A percentile compares a stretch with the other conserved stretches of the same genome.
These are phyloP conservation scores for Acanthosepion esculentum DNA, from an alignment of 2,888 invertebrate species.

Conservation along the genomic window DNA sequence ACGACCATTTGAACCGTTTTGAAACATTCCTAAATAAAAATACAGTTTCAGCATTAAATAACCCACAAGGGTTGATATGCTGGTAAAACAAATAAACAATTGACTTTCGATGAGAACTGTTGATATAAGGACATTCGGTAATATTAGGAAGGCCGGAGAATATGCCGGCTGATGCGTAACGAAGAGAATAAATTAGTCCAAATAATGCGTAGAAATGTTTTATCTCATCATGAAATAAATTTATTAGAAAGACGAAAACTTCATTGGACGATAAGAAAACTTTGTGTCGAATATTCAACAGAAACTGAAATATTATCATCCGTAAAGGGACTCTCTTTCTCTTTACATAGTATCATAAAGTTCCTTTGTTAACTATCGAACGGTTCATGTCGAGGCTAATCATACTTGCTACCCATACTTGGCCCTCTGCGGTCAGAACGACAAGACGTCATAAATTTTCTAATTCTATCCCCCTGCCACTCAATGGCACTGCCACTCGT, in stretches of 20 bases:
- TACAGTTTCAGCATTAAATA: too few species aligned
- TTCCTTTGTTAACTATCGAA: background rate
- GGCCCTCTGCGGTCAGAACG: background rate
- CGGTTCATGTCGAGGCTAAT: background rate
- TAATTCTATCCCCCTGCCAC: background rate
- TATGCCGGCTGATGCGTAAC: too few species aligned
- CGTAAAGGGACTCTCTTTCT: background rate
- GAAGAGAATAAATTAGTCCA: too few species aligned
- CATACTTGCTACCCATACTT: background rate
- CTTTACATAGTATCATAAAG: background rate
- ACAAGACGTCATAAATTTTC: background rate
- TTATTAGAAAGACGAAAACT: background rate
- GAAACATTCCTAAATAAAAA: too few species aligned
- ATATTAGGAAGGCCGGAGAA: too few species aligned
- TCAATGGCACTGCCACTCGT: background rate
- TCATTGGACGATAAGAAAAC: background rate
- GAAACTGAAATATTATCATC: background rate
- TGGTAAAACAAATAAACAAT: too few species aligned
- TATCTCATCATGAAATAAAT: background rate
- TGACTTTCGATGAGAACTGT: too few species aligned
- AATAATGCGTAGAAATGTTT: too few species aligned
- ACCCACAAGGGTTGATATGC: too few species aligned
- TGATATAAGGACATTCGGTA: too few species aligned
- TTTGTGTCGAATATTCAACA: background rate
- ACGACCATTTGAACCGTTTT: too few species aligned